phyloP scores from a whole-genome alignment of 2,113 vertebrate genomes.

The Hassar affinis region DNA sequence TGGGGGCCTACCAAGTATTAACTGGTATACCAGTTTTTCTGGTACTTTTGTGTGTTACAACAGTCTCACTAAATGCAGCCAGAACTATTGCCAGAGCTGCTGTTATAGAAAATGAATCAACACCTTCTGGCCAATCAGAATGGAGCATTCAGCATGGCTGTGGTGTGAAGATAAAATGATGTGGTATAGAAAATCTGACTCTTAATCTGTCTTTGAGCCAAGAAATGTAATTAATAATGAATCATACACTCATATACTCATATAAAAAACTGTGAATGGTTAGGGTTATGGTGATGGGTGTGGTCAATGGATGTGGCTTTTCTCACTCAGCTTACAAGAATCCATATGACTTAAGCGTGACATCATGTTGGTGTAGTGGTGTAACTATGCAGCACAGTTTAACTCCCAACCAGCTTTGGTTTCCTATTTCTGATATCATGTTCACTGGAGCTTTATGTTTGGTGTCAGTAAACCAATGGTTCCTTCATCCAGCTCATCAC shows the following conservation, averaged over 20 bases:
- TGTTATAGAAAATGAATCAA: background rate
- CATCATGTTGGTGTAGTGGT: background rate
- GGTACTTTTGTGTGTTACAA: background rate
- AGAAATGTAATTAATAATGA: background rate
- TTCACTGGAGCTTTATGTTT: background rate
- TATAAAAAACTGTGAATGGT: background rate
- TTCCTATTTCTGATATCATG: background rate
- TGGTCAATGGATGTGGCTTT: conserved; percentile 1
- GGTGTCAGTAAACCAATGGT: background rate
- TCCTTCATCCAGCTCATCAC: background rate
- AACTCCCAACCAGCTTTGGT: background rate
- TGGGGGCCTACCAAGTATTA: too few species aligned
- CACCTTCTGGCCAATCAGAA: background rate
- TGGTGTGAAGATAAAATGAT: background rate
- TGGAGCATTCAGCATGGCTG: background rate
- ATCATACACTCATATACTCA: background rate
- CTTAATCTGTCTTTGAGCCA: background rate
- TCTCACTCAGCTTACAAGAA: background rate
- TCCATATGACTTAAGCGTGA: conserved; percentile 14
- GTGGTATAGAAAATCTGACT: background rate
- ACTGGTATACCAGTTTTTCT: too few species aligned
- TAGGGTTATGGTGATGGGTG: background rate
- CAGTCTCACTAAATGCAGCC: background rate
- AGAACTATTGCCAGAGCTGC: background rate
- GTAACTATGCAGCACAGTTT: background rate